A percentile compares a stretch with the other conserved stretches of the same genome.
Evolutionary conservation across 2,888 invertebrate species (phyloP).

Genomic region (Cosmia pyralina): DNA sequence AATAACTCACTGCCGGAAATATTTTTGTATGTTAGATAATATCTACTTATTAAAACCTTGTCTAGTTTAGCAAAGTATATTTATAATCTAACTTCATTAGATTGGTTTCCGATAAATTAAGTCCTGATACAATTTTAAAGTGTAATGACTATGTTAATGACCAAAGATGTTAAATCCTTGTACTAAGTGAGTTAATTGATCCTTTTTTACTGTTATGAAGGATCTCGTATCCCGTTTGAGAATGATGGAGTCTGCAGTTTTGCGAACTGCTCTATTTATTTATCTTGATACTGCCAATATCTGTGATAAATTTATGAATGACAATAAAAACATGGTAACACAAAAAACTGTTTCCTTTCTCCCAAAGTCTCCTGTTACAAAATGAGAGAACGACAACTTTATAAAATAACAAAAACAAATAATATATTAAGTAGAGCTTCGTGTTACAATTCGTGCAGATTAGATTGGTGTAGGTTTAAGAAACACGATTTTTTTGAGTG

Average conservation of each 20-base stretch:
- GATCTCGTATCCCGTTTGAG: constrained; percentile 68
- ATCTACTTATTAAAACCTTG: constrained; percentile 54
- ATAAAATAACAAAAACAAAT: constrained; percentile 34
- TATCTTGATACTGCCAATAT: constrained; percentile 71
- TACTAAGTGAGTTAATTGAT: constrained; percentile 60
- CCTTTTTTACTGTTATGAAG: constrained; percentile 73
- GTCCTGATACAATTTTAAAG: constrained; percentile 54
- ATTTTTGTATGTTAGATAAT: constrained; percentile 63
- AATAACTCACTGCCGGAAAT: constrained; percentile 48
- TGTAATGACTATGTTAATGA: constrained; percentile 61
- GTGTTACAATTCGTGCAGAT: constrained; percentile 41
- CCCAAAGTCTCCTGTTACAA: constrained; percentile 80
- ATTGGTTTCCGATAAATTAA: constrained; percentile 61
- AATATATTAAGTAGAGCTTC: constrained; percentile 23
- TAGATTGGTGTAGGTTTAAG: constrained; percentile 45
- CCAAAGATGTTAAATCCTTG: constrained; percentile 62
- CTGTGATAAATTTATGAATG: constrained; percentile 82
- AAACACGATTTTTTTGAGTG: constrained; percentile 39
- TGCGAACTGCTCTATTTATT: constrained; percentile 75
- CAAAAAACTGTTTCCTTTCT: constrained; percentile 87
- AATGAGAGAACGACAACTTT: constrained; percentile 47
- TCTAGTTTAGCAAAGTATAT: constrained; percentile 58
- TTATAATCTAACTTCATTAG: constrained; percentile 53
- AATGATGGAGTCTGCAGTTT: constrained; percentile 76
- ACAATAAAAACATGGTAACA: constrained; percentile 85